Percentiles rank a stretch among this genome's conserved stretches.
phyloP scores from a whole-genome alignment of 1,140 invertebrate genomes.

The Drosophila setifemur region DNA sequence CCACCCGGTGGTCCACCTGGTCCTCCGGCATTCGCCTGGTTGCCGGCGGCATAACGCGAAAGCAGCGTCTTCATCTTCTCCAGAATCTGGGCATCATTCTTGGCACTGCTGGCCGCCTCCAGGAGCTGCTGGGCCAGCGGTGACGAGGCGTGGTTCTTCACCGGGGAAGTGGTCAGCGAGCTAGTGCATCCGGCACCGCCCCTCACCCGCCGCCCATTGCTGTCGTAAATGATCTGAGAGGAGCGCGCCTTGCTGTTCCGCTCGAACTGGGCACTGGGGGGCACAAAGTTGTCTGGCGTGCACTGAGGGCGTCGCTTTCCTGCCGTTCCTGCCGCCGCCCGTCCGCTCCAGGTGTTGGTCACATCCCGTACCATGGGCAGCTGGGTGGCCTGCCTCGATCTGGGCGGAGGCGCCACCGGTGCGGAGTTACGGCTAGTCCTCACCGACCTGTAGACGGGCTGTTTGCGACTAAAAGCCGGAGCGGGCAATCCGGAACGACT shows the following conservation, averaged over 20 bases:
- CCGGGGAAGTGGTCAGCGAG: conserved; percentile 83
- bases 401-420: neutral
- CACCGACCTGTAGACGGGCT: conserved; percentile 73
- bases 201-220: conserved; percentile 84
- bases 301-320: conserved; percentile 85
- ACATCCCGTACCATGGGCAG: conserved; percentile 77
- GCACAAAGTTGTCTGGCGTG: conserved; percentile 87
- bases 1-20: too few relatives aligned
- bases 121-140: conserved; percentile 88
- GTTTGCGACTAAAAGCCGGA: conserved; percentile 54
- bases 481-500: conserved; percentile 49
- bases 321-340: conserved; percentile 68
- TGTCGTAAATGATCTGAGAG: conserved; percentile 86
- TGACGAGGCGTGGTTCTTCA: conserved; percentile 84
- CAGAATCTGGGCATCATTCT: conserved; percentile 87
- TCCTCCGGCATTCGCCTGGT: conserved; percentile 46
- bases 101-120: conserved; percentile 86
- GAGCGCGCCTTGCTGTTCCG: conserved; percentile 86
- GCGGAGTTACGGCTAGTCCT: conserved; percentile 47
- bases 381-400: conserved; percentile 75
- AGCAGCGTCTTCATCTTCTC: conserved; percentile 89
- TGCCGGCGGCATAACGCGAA: conserved; percentile 85
- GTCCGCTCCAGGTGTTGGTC: conserved; percentile 89
- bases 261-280: conserved; percentile 83
- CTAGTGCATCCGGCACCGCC: conserved; percentile 64